Base-by-base conservation (phyloP, 2,888 invertebrate species). In the Tetragonisca angustula region DNA sequence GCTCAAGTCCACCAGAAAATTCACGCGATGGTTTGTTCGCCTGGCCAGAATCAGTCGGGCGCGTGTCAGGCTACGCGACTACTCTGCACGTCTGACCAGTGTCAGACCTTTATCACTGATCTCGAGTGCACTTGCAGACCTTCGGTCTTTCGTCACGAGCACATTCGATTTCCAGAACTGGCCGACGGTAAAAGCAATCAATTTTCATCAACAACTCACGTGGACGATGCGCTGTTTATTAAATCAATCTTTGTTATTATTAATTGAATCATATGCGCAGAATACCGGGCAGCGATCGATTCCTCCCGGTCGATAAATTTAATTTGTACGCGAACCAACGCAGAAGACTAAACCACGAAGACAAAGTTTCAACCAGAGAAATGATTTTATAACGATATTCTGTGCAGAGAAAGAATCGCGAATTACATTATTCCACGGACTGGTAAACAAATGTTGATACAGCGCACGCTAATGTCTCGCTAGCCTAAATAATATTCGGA, bases 81-180 rank as follows among this genome's bases (percentile, higher is more conserved):
- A 62, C 70, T 65, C 65, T 54, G 19, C 21, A 52, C n/a, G 79
- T 59, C 79, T 67, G 79, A 80, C 62, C 56, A 73, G 15, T 4
- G 74, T 43, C 15, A 49, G 43, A 49, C 69, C 50, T 72, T n/a
- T 17, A 72, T 54, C 75, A 69, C 78, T 84, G 61, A 70, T 2
- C 27, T n/a, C 61, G 15, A 75, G 27, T 52, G 19, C 52, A 43
- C 43, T 43, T 43, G 0, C 36, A 43, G 43, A 43, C 43, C 9
- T 9, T 36, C 6, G 9, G 36, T 36, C 36, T 43, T 43, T 11
- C 43, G 36, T 36, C 6, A 5, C 36, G 43, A 9, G 43, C 21
- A 49, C 43, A 13, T 24, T 13, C 6, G 2, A 17, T 70, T 36
- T 43, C 5, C 0, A 1, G 49, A 15, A 15, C 5, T 21, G 61